Percentiles rank a stretch among this genome's conserved stretches.
Evolutionary conservation across 2,888 invertebrate species (phyloP).

Genomic region (Chymomyza caudatula): DNA sequence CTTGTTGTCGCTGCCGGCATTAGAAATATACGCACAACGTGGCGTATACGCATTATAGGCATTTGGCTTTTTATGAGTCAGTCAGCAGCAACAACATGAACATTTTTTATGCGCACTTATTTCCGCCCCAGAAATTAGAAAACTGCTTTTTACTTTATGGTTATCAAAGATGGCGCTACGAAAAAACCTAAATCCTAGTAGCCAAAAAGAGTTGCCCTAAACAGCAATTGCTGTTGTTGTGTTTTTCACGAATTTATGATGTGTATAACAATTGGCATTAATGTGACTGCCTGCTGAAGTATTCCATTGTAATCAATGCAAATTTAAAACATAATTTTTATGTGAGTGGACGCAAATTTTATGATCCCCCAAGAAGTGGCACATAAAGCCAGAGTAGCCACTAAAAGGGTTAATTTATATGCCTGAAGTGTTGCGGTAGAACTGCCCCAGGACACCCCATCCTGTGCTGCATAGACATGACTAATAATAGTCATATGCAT

Average conservation of each 20-base stretch:
- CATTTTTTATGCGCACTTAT: constrained; percentile 71
- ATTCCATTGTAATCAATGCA: constrained; percentile 59
- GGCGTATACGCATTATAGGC: constrained; percentile 5
- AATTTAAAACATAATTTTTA: constrained; percentile 54
- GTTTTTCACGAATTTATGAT: constrained; percentile 57
- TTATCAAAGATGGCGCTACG: constrained; percentile 6
- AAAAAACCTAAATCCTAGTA: constrained; percentile 48
- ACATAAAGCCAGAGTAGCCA: background rate
- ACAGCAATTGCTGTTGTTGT: constrained; percentile 1
- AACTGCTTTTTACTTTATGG: constrained; percentile 38
- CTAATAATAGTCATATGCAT: background rate
- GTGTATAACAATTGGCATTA: constrained; percentile 66
- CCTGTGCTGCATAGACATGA: background rate
- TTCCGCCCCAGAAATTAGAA: constrained; percentile 74
- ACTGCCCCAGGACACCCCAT: background rate
- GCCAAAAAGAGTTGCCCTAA: constrained; percentile 17
- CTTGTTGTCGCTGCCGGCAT: constrained; percentile 33
- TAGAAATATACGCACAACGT: too few relatives aligned
- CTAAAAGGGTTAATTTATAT: background rate
- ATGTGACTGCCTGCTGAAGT: constrained; percentile 27
- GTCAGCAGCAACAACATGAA: constrained; percentile 34
- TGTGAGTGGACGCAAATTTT: constrained; percentile 49
- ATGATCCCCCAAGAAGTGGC: constrained; percentile 21
- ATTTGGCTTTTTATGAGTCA: constrained; percentile 47
- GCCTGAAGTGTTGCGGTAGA: background rate